Conservation (phyloP, 2,113 vertebrate genomes). For the Cyphomyrus plagiostoma region DNA sequence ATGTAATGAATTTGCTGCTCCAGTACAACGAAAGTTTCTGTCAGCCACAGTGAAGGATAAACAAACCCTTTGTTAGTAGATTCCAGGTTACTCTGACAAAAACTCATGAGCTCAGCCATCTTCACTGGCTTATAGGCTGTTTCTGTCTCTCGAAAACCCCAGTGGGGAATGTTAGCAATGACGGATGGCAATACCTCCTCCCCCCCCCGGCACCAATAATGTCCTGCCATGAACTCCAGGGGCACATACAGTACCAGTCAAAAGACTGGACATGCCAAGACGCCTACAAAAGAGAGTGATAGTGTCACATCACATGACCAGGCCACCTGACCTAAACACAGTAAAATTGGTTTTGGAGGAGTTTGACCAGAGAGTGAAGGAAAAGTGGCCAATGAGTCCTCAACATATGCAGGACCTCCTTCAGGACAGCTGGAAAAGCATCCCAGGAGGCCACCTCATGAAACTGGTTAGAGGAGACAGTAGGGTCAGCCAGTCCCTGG, state of each 20-base stretch:
- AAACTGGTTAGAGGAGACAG: background rate
- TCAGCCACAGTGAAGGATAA: background rate
- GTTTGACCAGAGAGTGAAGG: background rate
- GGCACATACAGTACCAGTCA: background rate
- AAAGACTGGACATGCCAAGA: background rate
- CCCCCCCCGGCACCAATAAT: background rate
- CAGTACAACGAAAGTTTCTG: background rate
- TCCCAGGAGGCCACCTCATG: background rate
- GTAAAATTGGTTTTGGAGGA: background rate
- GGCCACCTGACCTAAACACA: background rate
- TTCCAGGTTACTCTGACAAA: background rate
- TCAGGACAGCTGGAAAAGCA: background rate
- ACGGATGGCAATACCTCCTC: background rate
- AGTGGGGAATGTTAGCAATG: background rate
- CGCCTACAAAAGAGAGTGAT: background rate
- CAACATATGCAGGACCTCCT: background rate
- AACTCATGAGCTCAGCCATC: background rate
- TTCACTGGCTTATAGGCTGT: background rate
- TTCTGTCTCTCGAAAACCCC: background rate
- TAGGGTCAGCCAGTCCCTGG: background rate
- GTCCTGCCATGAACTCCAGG: background rate
- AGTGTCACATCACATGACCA: background rate
- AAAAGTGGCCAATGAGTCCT: background rate
- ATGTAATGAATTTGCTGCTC: background rate
- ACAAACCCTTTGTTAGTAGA: background rate